Evolutionary conservation across 92 coral and sea anemone species (phyloP).

Genomic region (Pocillopora grandis): DNA sequence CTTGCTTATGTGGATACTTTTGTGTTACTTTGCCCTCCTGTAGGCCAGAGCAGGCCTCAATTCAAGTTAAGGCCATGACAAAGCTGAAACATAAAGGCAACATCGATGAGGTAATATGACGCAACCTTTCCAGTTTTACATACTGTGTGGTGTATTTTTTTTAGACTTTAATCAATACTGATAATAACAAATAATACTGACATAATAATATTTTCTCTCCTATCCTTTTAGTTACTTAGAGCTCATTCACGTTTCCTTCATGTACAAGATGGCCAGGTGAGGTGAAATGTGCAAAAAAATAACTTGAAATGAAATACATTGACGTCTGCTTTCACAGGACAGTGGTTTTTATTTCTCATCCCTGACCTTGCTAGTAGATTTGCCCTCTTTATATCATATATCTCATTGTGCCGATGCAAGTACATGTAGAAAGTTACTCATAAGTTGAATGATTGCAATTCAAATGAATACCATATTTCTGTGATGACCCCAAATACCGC

Average conservation of each 20-base stretch:
- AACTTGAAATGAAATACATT: neutral
- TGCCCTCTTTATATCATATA: no score
- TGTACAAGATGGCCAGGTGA: slow-evolving; percentile 89
- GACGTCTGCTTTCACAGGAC: no score
- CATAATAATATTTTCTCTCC: no score
- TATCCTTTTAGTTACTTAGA: slow-evolving; percentile 68
- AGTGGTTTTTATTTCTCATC: no score
- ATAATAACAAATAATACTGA: no score
- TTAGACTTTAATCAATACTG: no score
- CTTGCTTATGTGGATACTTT: neutral
- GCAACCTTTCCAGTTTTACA: neutral
- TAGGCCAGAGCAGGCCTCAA: slow-evolving; percentile 81
- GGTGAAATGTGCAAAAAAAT: neutral
- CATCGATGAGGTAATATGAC: slow-evolving; percentile 79
- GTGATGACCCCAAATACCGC: no score
- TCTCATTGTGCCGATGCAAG: no score
- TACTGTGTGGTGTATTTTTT: neutral
- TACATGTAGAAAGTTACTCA: no score
- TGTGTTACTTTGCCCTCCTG: neutral
- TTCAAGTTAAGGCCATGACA: slow-evolving; percentile 92
- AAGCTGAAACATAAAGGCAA: slow-evolving; percentile 87
- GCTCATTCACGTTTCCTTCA: slow-evolving; percentile 91
- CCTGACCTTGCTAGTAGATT: no score
- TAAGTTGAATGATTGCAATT: no score
- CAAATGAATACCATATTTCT: no score